phyloP scores from a whole-genome alignment of 2,797 vertebrate genomes.

The Galaxias olidus region DNA sequence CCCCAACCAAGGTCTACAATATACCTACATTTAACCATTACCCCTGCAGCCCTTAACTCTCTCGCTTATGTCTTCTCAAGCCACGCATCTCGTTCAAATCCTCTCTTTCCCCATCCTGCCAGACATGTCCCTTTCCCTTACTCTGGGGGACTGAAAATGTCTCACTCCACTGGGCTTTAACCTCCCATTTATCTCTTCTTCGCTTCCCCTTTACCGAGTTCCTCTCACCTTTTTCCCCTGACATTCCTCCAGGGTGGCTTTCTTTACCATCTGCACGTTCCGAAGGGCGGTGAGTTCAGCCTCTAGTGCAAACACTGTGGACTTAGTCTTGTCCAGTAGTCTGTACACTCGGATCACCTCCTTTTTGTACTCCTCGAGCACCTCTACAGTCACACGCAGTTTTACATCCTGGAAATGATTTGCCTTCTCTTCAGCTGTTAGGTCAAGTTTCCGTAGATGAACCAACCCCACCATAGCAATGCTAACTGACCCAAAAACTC shows the following conservation, averaged over 20 bases:
- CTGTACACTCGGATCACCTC: neutral
- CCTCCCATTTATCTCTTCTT: neutral
- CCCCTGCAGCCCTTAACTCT: no score
- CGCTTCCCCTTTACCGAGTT: neutral
- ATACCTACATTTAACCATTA: no score
- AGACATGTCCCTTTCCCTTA: no score
- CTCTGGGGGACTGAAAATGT: neutral
- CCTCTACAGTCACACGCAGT: conserved; percentile 54
- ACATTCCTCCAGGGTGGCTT: conserved; percentile 23
- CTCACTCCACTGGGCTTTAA: neutral
- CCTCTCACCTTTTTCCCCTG: conserved; percentile 43
- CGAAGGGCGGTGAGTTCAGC: fast-evolving
- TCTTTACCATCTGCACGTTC: fast-evolving
- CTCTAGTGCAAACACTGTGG: fast-evolving
- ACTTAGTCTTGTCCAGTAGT: neutral
- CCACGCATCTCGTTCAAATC: no score
- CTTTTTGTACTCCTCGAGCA: conserved; percentile 52
- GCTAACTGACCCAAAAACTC: neutral
- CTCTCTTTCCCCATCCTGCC: no score
- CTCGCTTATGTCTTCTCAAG: no score
- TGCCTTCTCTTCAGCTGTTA: neutral
- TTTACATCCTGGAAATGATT: conserved; percentile 52
- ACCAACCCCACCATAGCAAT: conserved; percentile 44
- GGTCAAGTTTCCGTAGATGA: conserved; percentile 31
- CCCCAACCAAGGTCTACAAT: no score